A percentile compares a stretch with the other conserved stretches of the same genome.
Conservation (phyloP, 2,113 vertebrate species). For the Zosterops japonicus region DNA sequence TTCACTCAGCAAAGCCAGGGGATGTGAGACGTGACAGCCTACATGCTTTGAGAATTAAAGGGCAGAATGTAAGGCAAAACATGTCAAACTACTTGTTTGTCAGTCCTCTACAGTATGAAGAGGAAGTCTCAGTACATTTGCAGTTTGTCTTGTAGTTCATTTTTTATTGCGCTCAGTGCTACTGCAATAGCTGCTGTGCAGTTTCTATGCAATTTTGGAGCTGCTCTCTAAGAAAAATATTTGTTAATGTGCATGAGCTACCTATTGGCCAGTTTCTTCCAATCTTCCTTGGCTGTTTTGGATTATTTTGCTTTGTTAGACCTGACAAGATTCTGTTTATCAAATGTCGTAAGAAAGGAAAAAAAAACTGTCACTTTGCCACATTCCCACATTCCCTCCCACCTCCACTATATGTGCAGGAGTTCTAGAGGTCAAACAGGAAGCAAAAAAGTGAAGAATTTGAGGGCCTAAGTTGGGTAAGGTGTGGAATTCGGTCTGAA, state of each 20-base stretch:
- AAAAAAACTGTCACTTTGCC: background rate
- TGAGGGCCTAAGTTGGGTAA: conserved; percentile 8
- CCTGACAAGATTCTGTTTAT: background rate
- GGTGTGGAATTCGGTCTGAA: background rate
- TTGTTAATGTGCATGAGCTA: background rate
- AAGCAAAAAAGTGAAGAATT: conserved; percentile 32
- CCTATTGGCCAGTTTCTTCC: background rate
- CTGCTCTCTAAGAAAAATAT: background rate
- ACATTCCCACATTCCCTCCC: background rate
- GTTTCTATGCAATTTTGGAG: background rate
- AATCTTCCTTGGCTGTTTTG: background rate
- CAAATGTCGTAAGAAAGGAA: background rate
- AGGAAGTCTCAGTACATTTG: background rate
- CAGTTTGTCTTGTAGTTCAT: background rate
- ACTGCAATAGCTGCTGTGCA: background rate
- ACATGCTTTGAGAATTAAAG: background rate
- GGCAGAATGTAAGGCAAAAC: background rate
- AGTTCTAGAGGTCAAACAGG: background rate
- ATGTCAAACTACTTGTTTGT: background rate
- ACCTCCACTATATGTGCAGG: background rate
- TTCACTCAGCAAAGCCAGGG: background rate
- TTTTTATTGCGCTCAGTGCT: background rate
- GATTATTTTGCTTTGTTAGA: background rate
- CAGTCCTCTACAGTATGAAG: background rate
- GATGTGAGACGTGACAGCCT: background rate